Conservation (phyloP, 2,113 vertebrate genomes). For the Nibea coibor region DNA sequence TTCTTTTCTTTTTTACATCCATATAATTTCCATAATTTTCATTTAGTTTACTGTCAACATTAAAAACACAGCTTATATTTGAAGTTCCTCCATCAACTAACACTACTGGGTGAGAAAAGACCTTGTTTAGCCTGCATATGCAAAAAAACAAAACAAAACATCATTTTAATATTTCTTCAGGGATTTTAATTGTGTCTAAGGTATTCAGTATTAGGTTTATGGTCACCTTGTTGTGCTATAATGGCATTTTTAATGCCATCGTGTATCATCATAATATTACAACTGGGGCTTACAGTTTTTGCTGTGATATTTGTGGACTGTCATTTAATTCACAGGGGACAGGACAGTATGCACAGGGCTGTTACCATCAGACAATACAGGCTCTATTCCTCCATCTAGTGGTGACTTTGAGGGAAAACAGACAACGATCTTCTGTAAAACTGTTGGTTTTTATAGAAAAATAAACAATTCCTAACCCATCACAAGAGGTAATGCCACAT, state of each 20-base stretch:
- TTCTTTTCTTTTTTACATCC: conserved; percentile 19
- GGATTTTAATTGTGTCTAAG: conserved; percentile 5
- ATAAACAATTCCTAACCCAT: conserved; percentile 28
- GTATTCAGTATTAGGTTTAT: conserved; percentile 19
- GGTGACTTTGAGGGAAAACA: conserved; percentile 16
- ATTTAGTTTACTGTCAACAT: conserved; percentile 46
- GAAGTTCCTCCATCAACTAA: conserved; percentile 10
- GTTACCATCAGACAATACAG: conserved; percentile 1
- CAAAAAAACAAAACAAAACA: not conserved
- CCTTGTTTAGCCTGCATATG: conserved; percentile 15
- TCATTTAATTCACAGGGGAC: conserved; percentile 31
- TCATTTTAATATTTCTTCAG: conserved; percentile 21
- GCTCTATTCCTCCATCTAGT: conserved; percentile 71
- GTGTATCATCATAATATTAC: conserved; percentile 48
- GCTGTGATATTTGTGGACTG: conserved; percentile 46
- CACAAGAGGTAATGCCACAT: conserved; percentile 8
- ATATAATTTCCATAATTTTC: conserved; percentile 66
- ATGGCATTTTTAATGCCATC: conserved; percentile 36
- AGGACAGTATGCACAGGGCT: not conserved
- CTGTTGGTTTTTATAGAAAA: not conserved
- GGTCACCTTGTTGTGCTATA: conserved; percentile 45
- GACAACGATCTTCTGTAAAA: not conserved
- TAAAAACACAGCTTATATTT: conserved; percentile 41
- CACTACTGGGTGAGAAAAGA: not conserved
- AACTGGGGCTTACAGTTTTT: conserved; percentile 33